Base-by-base conservation (phyloP, 2,113 vertebrate genomes). In the Ifrita kowaldi region DNA sequence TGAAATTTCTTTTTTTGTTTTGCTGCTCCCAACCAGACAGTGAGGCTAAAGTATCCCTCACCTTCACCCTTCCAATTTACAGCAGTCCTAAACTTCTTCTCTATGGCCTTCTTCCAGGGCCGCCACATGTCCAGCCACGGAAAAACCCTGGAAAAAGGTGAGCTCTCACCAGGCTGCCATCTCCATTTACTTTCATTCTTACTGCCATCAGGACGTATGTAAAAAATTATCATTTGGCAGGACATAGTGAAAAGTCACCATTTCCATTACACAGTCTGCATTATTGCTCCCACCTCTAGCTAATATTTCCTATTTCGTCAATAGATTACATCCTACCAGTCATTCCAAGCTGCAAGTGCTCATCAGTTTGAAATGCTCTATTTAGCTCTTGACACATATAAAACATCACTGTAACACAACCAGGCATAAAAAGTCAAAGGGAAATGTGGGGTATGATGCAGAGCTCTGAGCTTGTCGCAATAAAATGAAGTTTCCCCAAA, bases 261-360 rank as follows among this genome's bases (percentile, higher is more conserved):
- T 64, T 96, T 93, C 85, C 11, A 1, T 74, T 84, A 59, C 37
- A 44, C 47, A 22, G 30, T 21, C 88, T 92, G 56, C 80, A 28
- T 81, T 78, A 67, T 16, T 84, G 68, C 78, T 81, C 52, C 69
- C 49, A 93, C 20, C 37, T 28, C 60, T 60, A 84, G 76, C 64
- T 93, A 42, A 55, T 81, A 63, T 55, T 93, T 83, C 88, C 85
- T 89, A 47, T 90, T 90, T 93, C 82, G 92, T 96, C 75, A 77
- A 37, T 70, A 70, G 47, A 55, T 88, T 60, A 67, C 55, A 83
- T 91, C 71, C 78, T 89, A 60, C 28, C 81, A 71, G 77, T n/a
- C 56, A 56, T 60, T 87, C 87, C 56, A 71, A 47, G n/a, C 2
- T 56, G 39, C 42, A 35, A 78, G 42, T 70, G 68, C 56, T 86